phyloP scores from a whole-genome alignment of 92 coral and sea anemone genomes.

The Palythoa grandiflora region DNA sequence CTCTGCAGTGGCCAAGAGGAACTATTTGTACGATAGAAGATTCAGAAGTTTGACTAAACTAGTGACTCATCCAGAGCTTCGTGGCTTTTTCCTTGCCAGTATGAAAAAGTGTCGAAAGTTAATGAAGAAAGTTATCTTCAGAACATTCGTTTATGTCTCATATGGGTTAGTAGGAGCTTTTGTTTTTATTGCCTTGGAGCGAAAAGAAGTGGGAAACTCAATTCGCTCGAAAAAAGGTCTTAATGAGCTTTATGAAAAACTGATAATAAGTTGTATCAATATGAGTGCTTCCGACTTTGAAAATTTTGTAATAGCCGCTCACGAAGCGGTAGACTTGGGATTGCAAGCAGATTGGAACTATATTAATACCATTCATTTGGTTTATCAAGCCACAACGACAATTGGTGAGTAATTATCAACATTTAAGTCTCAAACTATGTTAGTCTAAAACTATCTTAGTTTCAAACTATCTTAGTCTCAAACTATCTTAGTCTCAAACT shows the following conservation, averaged over 20 bases:
- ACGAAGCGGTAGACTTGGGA: background rate
- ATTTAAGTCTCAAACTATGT: too few species aligned
- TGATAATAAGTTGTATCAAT: background rate
- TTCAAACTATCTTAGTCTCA: too few species aligned
- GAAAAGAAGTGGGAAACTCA: background rate
- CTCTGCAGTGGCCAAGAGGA: too few species aligned
- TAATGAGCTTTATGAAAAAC: background rate
- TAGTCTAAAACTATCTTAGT: too few species aligned
- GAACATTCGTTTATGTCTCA: conserved; percentile 4
- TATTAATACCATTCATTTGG: conserved; percentile 16
- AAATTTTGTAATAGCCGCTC: conserved; percentile 12
- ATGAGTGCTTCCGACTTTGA: conserved; percentile 1
- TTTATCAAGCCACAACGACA: conserved; percentile 44
- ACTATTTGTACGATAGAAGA: too few species aligned
- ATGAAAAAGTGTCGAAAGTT: conserved; percentile 20
- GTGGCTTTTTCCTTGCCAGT: background rate
- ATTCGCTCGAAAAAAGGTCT: conserved; percentile 9
- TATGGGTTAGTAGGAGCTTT: conserved; percentile 18
- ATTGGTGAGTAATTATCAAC: conserved; percentile 24
- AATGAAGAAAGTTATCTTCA: conserved; percentile 23
- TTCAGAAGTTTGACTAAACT: too few species aligned
- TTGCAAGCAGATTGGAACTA: conserved; percentile 35
- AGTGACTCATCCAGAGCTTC: too few species aligned
- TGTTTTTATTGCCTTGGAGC: conserved; percentile 9
- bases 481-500: too few species aligned